phyloP scores from a whole-genome alignment of 2,113 vertebrate species.

The Seriola aureovittata region DNA sequence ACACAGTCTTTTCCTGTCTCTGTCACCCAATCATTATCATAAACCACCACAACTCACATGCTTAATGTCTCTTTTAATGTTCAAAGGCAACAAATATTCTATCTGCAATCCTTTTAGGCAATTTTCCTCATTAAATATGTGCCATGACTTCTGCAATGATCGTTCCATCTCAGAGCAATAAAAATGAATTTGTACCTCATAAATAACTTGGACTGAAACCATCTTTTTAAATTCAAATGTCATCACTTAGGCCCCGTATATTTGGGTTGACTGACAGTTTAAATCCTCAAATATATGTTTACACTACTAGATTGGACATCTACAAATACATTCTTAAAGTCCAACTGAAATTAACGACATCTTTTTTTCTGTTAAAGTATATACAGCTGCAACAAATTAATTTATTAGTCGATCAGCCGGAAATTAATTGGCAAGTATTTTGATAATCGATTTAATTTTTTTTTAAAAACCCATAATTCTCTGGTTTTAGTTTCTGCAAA shows the following conservation, averaged over 20 bases:
- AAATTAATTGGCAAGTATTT: background rate
- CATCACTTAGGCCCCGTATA: background rate
- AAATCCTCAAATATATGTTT: background rate
- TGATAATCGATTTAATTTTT: too few species aligned
- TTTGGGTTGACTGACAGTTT: conserved; percentile 2
- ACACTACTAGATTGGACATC: background rate
- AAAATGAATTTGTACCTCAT: conserved; percentile 36
- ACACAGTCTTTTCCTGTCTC: conserved; percentile 10
- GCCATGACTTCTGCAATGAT: conserved; percentile 55
- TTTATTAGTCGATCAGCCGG: background rate
- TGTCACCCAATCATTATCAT: conserved; percentile 25
- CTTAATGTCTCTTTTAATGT: conserved; percentile 5
- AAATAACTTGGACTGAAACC: conserved; percentile 10
- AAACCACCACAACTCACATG: conserved; percentile 6
- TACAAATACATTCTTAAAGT: background rate
- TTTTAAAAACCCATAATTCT: background rate
- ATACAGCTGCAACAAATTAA: background rate
- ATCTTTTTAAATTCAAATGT: background rate
- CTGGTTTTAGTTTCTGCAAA: background rate
- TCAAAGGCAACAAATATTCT: conserved; percentile 11
- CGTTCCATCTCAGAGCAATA: conserved; percentile 62
- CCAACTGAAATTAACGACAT: background rate
- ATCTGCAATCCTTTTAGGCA: background rate
- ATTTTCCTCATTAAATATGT: conserved; percentile 31
- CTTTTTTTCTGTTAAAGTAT: background rate